Conservation (phyloP, 2,113 vertebrate species). For the Brachyistius frenatus region DNA sequence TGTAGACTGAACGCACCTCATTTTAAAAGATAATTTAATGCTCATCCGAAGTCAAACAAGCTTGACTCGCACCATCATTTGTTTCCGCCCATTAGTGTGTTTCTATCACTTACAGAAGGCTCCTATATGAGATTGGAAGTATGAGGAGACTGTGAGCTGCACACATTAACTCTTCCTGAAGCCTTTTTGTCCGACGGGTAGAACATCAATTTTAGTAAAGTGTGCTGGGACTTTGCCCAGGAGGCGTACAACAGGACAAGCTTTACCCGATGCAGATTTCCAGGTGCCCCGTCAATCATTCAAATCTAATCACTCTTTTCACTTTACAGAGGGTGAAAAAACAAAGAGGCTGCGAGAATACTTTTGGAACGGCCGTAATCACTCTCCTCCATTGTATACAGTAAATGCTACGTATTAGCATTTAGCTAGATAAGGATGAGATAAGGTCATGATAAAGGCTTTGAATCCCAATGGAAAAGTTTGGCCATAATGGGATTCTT, state of each 20-base stretch:
- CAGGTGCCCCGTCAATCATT: conserved; percentile 41
- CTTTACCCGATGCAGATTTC: conserved; percentile 43
- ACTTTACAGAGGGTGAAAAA: conserved; percentile 42
- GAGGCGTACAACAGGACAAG: conserved; percentile 38
- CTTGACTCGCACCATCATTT: conserved; percentile 18
- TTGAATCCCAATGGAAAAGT: conserved; percentile 18
- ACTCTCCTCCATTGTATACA: neutral
- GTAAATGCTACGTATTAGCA: conserved; percentile 36
- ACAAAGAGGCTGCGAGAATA: conserved; percentile 29
- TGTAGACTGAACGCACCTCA: neutral
- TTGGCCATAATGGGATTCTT: conserved; percentile 2
- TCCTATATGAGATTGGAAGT: conserved; percentile 2
- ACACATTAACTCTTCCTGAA: conserved; percentile 14
- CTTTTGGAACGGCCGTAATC: conserved; percentile 4
- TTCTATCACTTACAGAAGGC: conserved; percentile 25
- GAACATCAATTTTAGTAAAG: conserved; percentile 42
- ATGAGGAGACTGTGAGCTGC: neutral
- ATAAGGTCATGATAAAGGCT: conserved; percentile 12
- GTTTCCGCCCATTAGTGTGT: conserved; percentile 30
- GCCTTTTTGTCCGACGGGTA: conserved; percentile 41
- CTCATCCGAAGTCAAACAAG: conserved; percentile 17
- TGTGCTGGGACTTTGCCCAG: conserved; percentile 15
- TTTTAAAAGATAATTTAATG: conserved; percentile 16
- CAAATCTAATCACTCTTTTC: conserved; percentile 49
- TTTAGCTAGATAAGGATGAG: conserved; percentile 25